Conservation (phyloP, 2,888 invertebrate species). For the Agrilus mali region DNA sequence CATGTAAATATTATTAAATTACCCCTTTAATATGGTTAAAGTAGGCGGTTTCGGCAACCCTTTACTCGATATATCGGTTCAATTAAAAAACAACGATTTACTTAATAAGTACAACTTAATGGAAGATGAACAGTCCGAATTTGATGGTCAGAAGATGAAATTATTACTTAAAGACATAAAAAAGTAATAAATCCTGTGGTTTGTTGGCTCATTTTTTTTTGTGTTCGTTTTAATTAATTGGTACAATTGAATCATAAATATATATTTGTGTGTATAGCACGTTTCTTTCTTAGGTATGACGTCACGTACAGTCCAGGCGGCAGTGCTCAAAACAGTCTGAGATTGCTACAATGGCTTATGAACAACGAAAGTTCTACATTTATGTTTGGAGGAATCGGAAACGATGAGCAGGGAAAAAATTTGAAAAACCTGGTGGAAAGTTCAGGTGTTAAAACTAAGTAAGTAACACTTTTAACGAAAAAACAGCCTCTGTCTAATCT, state of each 20-base stretch:
- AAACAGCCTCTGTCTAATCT: neutral
- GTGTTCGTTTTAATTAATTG: no score
- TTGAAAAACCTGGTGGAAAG: conserved; percentile 30
- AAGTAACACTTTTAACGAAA: conserved; percentile 3
- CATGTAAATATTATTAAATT: conserved; percentile 1
- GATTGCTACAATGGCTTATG: conserved; percentile 35
- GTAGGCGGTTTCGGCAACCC: conserved; percentile 35
- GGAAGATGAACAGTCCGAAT: conserved; percentile 30
- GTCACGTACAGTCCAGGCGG: conserved; percentile 31
- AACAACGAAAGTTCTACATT: conserved; percentile 17
- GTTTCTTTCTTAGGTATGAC: conserved; percentile 16
- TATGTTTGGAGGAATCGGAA: conserved; percentile 41
- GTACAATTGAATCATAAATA: neutral
- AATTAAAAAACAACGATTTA: conserved; percentile 21
- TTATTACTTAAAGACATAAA: conserved; percentile 21
- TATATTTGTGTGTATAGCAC: neutral
- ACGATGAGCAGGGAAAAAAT: conserved; percentile 34
- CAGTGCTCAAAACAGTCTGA: conserved; percentile 37
- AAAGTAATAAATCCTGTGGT: neutral
- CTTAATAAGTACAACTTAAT: conserved; percentile 29
- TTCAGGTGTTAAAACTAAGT: conserved; percentile 33
- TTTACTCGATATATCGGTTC: conserved; percentile 30
- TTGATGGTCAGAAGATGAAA: conserved; percentile 22
- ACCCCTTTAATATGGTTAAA: conserved; percentile 15
- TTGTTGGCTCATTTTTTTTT: no score